These are phyloP conservation scores for Phoxinus dragarum DNA, from an alignment of 2,797 vertebrate genomes.

Conservation along the genomic window DNA sequence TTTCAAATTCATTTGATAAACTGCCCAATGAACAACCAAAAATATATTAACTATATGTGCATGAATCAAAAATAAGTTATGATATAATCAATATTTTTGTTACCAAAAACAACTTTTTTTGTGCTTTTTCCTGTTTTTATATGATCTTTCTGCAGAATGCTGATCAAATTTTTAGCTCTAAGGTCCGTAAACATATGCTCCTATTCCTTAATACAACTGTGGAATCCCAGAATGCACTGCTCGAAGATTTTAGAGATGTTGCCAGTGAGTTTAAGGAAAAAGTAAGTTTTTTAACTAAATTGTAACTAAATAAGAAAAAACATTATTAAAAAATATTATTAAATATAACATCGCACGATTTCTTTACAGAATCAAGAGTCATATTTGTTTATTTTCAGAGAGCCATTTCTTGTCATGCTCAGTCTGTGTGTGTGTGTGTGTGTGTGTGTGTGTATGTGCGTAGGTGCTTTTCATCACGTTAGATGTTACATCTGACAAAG, in stretches of 20 bases:
- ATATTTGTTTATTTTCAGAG: background rate
- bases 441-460: constrained; percentile 10
- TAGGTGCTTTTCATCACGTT: constrained; percentile 89
- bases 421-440: constrained; percentile 3
- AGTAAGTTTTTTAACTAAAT: constrained; percentile 69
- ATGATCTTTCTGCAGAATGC: constrained; percentile 75
- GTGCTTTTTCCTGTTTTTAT: background rate
- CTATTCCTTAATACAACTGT: constrained; percentile 87
- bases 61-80: background rate
- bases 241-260: constrained; percentile 64
- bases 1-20: background rate
- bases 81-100: background rate
- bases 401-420: background rate
- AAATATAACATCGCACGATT: background rate
- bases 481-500: constrained; percentile 71
- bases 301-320: background rate
- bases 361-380: background rate
- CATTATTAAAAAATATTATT: background rate
- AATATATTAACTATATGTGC: background rate
- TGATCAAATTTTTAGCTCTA: constrained; percentile 83
- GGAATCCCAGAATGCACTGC: constrained; percentile 71
- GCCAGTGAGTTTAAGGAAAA: constrained; percentile 83
- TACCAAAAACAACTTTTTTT: background rate
- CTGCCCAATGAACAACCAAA: background rate
- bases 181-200: constrained; percentile 83